Percentiles rank a stretch among this genome's conserved stretches.
phyloP scores from a whole-genome alignment of 2,113 vertebrate genomes.

The Gnathonemus echidnorhynchus region DNA sequence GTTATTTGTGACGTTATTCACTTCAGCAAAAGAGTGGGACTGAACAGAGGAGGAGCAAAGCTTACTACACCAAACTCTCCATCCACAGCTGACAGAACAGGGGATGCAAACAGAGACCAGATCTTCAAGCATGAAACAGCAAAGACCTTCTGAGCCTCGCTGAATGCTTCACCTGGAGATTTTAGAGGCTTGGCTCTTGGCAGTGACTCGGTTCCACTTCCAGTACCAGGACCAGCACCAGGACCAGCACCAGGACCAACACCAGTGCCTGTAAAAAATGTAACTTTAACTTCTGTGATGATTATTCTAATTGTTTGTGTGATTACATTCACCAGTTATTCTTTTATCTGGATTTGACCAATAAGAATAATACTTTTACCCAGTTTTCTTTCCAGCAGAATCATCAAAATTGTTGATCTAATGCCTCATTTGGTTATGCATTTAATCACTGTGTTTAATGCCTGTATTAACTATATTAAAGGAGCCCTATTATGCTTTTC shows the following conservation, averaged over 20 bases:
- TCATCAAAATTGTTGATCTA: neutral
- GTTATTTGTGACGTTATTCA: neutral
- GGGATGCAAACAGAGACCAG: neutral
- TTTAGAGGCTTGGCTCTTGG: slow-evolving; percentile 42
- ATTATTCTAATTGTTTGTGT: neutral
- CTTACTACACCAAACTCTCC: slow-evolving; percentile 25
- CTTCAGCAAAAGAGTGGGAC: neutral
- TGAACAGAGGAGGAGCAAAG: neutral
- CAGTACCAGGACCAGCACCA: neutral
- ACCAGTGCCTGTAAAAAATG: neutral
- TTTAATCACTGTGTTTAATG: neutral
- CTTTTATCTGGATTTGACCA: neutral
- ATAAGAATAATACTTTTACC: neutral
- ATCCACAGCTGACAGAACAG: slow-evolving; percentile 23
- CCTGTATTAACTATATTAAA: neutral
- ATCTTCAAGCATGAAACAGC: neutral
- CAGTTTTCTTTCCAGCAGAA: neutral
- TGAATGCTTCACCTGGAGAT: slow-evolving; percentile 35
- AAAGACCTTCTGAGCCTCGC: neutral
- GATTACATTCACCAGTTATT: neutral
- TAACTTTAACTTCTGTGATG: neutral
- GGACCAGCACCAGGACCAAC: slow-evolving; percentile 7
- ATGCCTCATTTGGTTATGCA: neutral
- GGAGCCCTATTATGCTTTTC: neutral
- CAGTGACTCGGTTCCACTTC: neutral